Evolutionary conservation across 1,140 invertebrate species (phyloP), one percentile per base, ranked within the genome.

Genomic region (Cheumatopsyche charites): DNA sequence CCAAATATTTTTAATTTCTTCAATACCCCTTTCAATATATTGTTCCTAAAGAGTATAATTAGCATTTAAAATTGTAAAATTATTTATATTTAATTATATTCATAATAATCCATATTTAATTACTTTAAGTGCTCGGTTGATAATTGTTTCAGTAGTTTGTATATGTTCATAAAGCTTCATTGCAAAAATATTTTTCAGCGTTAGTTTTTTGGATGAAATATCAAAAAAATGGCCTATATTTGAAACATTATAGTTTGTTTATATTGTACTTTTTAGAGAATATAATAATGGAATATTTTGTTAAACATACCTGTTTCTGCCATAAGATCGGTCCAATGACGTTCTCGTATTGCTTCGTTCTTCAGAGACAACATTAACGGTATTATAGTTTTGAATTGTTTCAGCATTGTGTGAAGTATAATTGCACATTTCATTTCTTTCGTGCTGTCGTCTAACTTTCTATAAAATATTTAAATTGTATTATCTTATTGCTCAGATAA

Each of bases 251-350:
- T n/a, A n/a, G n/a, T n/a, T n/a, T n/a, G n/a, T n/a, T n/a, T n/a
- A n/a, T n/a, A n/a, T n/a, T n/a, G n/a, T n/a, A n/a, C n/a, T n/a
- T n/a, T n/a, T n/a, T n/a, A n/a, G n/a, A n/a, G n/a, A n/a, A n/a
- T n/a, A n/a, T n/a, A 36, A 36, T 4, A 36, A 36, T 36, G 29
- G 9, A 58, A 58, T 61, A 17, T 62, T 25, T 25, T 41, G n/a
- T n/a, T n/a, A n/a, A n/a, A n/a, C n/a, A 70, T 82, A 82, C 92
- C 91, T 45, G 94, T 97, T 80, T 93, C 94, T 6, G 87, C 81
- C 94, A 96, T 96, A 23, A 97, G 80, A 74, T 93, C 88, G 70
- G 89, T 88, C 94, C 94, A 97, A 82, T 97, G 95, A 36, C 94
- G 86, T 70, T 94, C 92, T 36, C 94, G 81, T 79, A 97, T 88